These are phyloP conservation scores for Zenarchopterus dispar DNA, from an alignment of 2,797 vertebrate genomes.

Conservation along the genomic window DNA sequence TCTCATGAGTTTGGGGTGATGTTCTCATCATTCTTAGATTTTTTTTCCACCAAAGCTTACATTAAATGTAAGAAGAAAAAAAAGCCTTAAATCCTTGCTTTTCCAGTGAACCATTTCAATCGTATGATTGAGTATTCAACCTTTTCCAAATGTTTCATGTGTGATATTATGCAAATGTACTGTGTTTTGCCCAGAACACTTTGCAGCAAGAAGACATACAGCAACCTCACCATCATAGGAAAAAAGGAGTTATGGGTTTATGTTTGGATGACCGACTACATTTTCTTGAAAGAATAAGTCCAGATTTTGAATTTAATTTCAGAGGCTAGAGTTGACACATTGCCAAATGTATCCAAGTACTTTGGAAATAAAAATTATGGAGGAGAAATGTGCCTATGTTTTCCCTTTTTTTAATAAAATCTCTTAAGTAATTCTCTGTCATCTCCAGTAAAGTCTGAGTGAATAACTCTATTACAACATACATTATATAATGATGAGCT, in stretches of 20 bases:
- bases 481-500: too few relatives aligned
- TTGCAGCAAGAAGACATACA: not conserved
- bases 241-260: too few relatives aligned
- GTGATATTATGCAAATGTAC: not conserved
- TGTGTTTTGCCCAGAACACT: not conserved
- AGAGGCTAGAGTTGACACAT: slow-evolving; percentile 10
- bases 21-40: slow-evolving; percentile 40
- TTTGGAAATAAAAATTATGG: slow-evolving; percentile 50
- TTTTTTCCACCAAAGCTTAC: slow-evolving; percentile 71
- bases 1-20: slow-evolving; percentile 23
- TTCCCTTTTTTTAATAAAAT: too few relatives aligned
- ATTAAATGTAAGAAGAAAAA: slow-evolving; percentile 36
- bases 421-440: too few relatives aligned
- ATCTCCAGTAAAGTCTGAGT: too few relatives aligned
- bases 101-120: slow-evolving; percentile 9
- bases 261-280: too few relatives aligned
- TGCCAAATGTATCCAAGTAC: slow-evolving; percentile 37
- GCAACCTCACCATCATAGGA: too few relatives aligned
- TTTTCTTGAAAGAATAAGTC: too few relatives aligned
- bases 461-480: too few relatives aligned
- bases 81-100: slow-evolving; percentile 61
- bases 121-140: too few relatives aligned
- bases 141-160: not conserved
- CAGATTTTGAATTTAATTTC: slow-evolving; percentile 15
- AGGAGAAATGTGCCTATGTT: not conserved